These are phyloP conservation scores for Chamaea fasciata DNA, from an alignment of 2,113 vertebrate genomes.

Conservation along the genomic window DNA sequence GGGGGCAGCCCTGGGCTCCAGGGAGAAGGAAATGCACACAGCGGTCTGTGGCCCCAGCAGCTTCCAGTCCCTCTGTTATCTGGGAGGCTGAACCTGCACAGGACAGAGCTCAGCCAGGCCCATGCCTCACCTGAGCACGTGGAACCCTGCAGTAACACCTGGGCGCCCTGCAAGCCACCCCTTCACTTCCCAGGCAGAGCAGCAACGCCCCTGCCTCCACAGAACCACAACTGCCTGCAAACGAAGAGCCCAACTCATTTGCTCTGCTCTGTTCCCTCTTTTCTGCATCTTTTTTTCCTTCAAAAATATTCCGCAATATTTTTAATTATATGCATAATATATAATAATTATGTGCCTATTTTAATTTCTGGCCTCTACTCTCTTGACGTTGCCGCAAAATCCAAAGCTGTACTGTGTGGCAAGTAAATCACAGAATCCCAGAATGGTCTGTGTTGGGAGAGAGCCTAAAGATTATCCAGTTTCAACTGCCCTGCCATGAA, in stretches of 20 bases:
- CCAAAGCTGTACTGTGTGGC: background rate
- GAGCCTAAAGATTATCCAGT: background rate
- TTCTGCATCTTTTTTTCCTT: background rate
- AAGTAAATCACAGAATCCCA: background rate
- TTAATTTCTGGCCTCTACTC: background rate
- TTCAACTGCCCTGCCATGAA: background rate
- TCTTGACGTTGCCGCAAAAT: background rate
- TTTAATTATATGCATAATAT: background rate
- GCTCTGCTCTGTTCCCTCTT: background rate
- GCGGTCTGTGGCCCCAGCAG: background rate
- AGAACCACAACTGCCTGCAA: background rate
- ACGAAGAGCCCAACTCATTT: background rate
- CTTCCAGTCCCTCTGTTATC: background rate
- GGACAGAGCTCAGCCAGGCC: background rate
- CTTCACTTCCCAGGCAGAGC: background rate
- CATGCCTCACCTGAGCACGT: rapidly evolving
- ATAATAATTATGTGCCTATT: background rate
- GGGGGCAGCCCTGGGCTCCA: rapidly evolving
- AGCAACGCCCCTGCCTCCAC: rapidly evolving
- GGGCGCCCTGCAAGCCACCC: background rate
- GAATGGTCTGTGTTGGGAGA: background rate
- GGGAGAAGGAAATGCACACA: background rate
- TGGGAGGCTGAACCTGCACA: background rate
- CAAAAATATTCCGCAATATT: background rate
- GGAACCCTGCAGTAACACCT: background rate